A percentile compares a stretch with the other conserved stretches of the same genome.
Conservation (phyloP, 2,797 vertebrate species). For the Lutra lutra region DNA sequence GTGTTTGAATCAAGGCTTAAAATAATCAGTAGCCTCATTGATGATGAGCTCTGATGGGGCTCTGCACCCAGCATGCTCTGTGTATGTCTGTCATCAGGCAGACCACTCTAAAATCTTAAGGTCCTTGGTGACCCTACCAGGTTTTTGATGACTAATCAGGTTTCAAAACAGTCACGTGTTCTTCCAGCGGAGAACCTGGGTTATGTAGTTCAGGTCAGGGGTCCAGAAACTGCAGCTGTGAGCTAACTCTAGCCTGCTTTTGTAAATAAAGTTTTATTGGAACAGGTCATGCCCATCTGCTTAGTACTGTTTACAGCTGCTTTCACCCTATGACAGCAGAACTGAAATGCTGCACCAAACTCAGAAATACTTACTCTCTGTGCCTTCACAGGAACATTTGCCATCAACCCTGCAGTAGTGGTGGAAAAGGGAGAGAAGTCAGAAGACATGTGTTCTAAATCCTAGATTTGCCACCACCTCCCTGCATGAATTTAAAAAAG, state of each 20-base stretch:
- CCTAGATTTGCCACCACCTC: background rate
- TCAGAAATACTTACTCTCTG: background rate
- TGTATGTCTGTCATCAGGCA: background rate
- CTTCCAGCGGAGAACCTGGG: background rate
- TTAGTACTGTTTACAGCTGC: background rate
- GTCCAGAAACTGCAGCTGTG: background rate
- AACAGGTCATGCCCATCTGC: background rate
- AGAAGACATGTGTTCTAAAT: background rate
- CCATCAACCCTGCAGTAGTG: background rate
- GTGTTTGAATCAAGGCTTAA: background rate
- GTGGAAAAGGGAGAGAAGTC: background rate
- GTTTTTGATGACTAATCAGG: background rate
- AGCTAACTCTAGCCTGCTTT: background rate
- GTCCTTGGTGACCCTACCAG: background rate
- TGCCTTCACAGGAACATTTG: background rate
- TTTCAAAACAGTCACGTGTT: background rate
- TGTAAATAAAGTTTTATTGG: background rate
- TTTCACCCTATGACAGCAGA: background rate
- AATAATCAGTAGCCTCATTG: background rate
- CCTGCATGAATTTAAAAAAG: background rate
- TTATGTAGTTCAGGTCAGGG: background rate
- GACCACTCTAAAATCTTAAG: background rate
- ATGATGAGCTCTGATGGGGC: background rate
- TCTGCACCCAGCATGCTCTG: background rate
- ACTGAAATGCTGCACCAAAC: background rate